These are phyloP conservation scores for Poecilia gillii DNA, from an alignment of 2,797 vertebrate species.

Conservation along the genomic window DNA sequence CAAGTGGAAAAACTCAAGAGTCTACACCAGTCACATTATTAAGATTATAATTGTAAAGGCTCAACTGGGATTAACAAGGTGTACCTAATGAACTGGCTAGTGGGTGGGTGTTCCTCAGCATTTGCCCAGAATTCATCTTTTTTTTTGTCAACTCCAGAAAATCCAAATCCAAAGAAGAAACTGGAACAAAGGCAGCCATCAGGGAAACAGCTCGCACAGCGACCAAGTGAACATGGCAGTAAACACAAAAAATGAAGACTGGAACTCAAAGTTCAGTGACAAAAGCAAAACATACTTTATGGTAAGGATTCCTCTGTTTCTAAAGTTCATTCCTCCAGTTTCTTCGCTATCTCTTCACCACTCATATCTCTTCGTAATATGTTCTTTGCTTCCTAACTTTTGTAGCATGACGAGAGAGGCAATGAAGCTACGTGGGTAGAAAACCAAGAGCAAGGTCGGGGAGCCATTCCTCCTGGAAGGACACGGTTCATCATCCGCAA, in stretches of 20 bases:
- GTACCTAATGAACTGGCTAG: background rate
- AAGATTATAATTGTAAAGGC: background rate
- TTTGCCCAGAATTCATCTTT: background rate
- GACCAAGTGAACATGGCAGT: conserved; percentile 76
- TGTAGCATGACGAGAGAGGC: conserved; percentile 91
- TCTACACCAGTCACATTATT: no score
- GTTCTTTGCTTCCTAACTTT: conserved; percentile 1
- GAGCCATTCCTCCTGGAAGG: conserved; percentile 83
- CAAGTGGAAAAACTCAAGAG: no score
- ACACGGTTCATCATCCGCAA: conserved; percentile 94
- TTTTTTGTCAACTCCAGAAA: conserved; percentile 79
- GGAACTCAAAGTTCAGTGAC: conserved; percentile 92
- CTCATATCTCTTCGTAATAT: conserved; percentile 1
- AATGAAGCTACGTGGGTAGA: conserved; percentile 86
- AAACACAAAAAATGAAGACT: conserved; percentile 86
- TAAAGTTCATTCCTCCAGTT: background rate
- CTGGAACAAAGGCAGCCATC: conserved; percentile 90
- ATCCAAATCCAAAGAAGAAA: conserved; percentile 89
- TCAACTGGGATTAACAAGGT: background rate
- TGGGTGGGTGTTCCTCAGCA: background rate
- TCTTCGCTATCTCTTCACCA: background rate
- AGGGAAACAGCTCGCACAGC: conserved; percentile 83
- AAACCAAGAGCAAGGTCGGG: conserved; percentile 84
- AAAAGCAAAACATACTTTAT: conserved; percentile 97
- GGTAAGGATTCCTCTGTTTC: conserved; percentile 76